Conservation (phyloP, 2,888 invertebrate genomes). For the Syrphus vitripennis region DNA sequence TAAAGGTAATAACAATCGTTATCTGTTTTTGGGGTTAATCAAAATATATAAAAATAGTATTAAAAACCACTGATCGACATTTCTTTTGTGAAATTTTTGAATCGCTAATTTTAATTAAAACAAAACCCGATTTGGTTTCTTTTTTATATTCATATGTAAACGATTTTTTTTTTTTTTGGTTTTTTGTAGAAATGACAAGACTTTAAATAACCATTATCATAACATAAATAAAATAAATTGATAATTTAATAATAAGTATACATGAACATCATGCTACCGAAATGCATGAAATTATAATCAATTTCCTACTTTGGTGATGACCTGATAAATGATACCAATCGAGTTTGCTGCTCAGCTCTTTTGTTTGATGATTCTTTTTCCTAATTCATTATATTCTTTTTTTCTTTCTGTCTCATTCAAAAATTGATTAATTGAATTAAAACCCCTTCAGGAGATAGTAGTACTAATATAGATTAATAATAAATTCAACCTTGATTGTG, state of each 20-base stretch:
- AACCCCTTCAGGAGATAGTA: neutral
- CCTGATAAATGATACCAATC: neutral
- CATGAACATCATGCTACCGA: neutral
- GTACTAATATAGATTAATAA: neutral
- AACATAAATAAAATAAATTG: neutral
- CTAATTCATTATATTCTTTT: neutral
- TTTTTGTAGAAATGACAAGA: neutral
- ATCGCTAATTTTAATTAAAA: neutral
- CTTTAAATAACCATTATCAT: neutral
- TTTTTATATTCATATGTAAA: too few relatives aligned
- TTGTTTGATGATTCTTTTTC: neutral
- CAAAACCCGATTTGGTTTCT: neutral
- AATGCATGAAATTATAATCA: neutral
- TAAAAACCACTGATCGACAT: neutral
- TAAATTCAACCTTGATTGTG: conserved; percentile 1
- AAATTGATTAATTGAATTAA: neutral
- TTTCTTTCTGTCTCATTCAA: neutral
- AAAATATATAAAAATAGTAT: neutral
- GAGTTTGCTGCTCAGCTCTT: conserved; percentile 13
- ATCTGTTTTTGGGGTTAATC: neutral
- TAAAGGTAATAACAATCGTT: neutral
- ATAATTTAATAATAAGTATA: too few relatives aligned
- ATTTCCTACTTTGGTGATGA: neutral
- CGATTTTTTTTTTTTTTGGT: neutral
- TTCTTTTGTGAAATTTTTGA: neutral